Evolutionary conservation across 1,140 invertebrate genomes (phyloP).

Genomic region (Anoplolepis gracilipes): DNA sequence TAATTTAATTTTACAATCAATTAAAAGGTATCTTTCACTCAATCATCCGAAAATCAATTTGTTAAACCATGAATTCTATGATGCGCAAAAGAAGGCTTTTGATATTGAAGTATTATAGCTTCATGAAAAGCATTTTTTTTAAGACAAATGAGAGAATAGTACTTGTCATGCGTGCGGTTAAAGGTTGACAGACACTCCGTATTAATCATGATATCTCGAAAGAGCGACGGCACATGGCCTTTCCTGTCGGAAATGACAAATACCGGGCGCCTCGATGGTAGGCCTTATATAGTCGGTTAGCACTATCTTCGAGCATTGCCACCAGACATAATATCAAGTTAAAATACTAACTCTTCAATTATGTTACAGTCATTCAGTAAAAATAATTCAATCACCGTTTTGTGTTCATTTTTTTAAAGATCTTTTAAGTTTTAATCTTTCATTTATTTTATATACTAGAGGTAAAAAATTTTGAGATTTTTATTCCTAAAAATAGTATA

Average conservation of each 20-base stretch:
- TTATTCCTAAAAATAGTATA: neutral
- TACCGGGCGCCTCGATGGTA: constrained; percentile 64
- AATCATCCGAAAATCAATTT: neutral
- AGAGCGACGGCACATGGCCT: constrained; percentile 56
- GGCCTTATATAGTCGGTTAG: constrained; percentile 69
- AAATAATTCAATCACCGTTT: constrained; percentile 8
- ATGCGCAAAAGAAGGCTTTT: neutral
- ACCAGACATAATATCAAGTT: constrained; percentile 9
- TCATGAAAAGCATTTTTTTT: constrained; percentile 1
- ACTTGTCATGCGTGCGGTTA: constrained; percentile 55
- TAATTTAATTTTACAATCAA: constrained; percentile 3
- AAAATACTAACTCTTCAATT: constrained; percentile 47
- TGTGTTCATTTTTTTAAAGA: neutral
- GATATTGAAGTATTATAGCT: neutral
- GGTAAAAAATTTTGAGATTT: neutral
- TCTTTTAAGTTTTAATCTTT: neutral
- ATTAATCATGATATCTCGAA: constrained; percentile 63
- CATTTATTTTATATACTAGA: neutral
- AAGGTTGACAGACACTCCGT: constrained; percentile 56
- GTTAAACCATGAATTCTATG: neutral
- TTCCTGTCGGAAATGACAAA: constrained; percentile 77
- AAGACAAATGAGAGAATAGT: constrained; percentile 37
- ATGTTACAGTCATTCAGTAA: neutral
- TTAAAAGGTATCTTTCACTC: neutral
- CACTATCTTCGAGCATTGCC: constrained; percentile 47